Percentiles rank a stretch among this genome's conserved stretches.
These are phyloP conservation scores for Nothocercus nigrocapillus DNA, from an alignment of 2,113 vertebrate species.

Conservation along the genomic window DNA sequence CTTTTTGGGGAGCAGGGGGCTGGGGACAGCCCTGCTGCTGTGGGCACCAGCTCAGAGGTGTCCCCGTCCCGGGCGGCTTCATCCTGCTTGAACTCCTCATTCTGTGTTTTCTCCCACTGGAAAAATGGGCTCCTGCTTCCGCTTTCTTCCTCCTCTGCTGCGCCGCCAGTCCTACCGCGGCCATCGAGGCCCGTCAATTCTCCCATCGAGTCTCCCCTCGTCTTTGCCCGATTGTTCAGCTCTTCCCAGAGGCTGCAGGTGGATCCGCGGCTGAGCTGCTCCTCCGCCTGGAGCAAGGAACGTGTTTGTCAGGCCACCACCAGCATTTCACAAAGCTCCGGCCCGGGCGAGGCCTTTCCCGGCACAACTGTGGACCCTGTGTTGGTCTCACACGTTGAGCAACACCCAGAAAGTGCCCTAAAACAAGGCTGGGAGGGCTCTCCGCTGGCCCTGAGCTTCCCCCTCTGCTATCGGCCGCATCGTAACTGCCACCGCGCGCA, in stretches of 20 bases:
- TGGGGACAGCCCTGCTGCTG: too few species aligned
- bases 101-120: background rate
- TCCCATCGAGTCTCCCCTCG: too few species aligned
- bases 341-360: background rate
- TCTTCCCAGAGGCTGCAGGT: background rate
- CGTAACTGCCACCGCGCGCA: too few species aligned
- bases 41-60: too few species aligned
- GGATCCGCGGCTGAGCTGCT: background rate
- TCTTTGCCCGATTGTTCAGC: background rate
- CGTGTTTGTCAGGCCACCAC: background rate
- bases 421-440: too few species aligned
- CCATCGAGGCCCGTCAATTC: background rate
- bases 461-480: too few species aligned
- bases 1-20: too few species aligned
- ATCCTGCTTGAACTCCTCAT: background rate
- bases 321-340: background rate
- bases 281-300: background rate
- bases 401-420: too few species aligned
- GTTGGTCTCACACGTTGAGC: background rate
- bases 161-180: background rate
- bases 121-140: background rate
- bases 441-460: too few species aligned
- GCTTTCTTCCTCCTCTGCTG: background rate
- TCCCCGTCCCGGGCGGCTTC: too few species aligned
- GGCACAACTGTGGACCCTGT: background rate